Base-by-base conservation (phyloP, 1,140 invertebrate species). In the Conus betulinus region DNA sequence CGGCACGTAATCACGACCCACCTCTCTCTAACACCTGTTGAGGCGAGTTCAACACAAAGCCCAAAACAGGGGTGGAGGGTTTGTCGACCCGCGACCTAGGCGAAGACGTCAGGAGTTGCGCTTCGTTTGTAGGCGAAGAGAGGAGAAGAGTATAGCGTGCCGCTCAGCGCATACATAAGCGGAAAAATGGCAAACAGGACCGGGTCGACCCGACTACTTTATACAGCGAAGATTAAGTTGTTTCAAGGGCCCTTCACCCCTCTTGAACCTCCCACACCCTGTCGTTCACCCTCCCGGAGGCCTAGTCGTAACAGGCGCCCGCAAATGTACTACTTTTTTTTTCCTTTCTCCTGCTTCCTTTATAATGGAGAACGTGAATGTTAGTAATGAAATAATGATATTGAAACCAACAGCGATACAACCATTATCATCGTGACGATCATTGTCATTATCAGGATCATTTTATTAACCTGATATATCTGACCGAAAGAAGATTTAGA, bases 1-100 rank as follows among this genome's bases (percentile, higher is more conserved):
- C 23, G 60, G 20, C 84, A 86, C 67, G 84, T 86, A 86, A 86
- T 86, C 84, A 74, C 51, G 63, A 74, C 84, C 74, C 84, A 74
- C 63, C 51, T 74, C 63, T 39, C 27, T 86, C 27, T 53, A 86
- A 86, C 84, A 86, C 84, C 84, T 86, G 84, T 86, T 76, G 63
- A 55, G 84, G 63, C 74, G 84, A 86, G 84, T 86, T 60, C 84
- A 86, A 74, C 27, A 74, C 52, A 53, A 81, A 81, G 79, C 11
- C 67, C 1, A 39, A 39, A 53, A 86, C 17, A 23, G 84, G 84
- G 84, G 84, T 71, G 67, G 25, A 20, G 25, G 84, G 84, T 17
- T 86, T 23, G 39, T 52, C 11, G 76, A 39, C 8, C 23, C 7
- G 13, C 57, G 8, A 15, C 8, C 57, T 8, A 15, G 57, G 57